Conservation (phyloP, 2,113 vertebrate species). For the Merops nubicus region DNA sequence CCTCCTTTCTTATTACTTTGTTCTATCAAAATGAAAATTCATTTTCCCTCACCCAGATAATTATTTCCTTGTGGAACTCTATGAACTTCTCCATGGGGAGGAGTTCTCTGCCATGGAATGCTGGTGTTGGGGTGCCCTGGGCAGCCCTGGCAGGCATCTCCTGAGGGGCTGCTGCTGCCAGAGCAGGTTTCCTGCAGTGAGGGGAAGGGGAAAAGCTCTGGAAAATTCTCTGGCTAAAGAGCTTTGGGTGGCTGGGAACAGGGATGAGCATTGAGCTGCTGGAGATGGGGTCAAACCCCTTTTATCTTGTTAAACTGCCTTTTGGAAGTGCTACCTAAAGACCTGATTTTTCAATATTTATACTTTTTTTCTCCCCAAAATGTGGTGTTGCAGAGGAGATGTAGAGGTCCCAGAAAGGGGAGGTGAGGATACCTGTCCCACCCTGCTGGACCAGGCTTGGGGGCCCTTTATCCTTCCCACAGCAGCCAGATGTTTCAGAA, state of each 20-base stretch:
- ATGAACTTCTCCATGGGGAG: background rate
- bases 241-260: too few species aligned
- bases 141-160: background rate
- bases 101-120: background rate
- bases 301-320: background rate
- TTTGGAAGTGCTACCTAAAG: background rate
- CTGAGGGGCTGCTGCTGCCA: background rate
- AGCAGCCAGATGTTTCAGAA: background rate
- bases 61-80: background rate
- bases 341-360: background rate
- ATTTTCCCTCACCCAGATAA: background rate
- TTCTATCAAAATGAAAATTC: background rate
- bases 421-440: too few species aligned
- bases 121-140: background rate
- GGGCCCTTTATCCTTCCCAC: too few species aligned
- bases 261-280: background rate
- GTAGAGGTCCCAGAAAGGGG: fast-evolving
- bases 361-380: background rate
- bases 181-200: background rate
- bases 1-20: background rate
- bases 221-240: background rate
- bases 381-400: background rate
- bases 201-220: background rate
- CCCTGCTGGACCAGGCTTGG: background rate
- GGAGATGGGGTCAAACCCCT: too few species aligned